Evolutionary conservation across 2,888 invertebrate genomes (phyloP).

Genomic region (Dicycla oo): DNA sequence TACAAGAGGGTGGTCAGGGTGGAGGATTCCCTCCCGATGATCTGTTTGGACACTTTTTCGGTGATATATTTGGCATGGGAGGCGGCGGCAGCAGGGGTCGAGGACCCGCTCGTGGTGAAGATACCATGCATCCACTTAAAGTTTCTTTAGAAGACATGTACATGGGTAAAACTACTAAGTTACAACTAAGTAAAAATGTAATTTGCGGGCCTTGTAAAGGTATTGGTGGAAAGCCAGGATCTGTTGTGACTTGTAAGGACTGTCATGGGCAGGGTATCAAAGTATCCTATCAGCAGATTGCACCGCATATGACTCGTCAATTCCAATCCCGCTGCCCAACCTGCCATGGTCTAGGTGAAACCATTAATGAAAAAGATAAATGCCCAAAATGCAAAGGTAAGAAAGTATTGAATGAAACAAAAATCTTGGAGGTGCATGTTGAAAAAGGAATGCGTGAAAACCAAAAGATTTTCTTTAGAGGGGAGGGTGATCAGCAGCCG

Average conservation of each 20-base stretch:
- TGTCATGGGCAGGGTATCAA: conserved; percentile 95
- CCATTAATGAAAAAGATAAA: conserved; percentile 95
- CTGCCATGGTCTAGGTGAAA: conserved; percentile 93
- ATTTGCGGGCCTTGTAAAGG: conserved; percentile 95
- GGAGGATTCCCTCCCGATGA: conserved; percentile 91
- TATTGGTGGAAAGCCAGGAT: conserved; percentile 93
- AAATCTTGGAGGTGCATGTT: conserved; percentile 96
- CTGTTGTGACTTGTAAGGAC: conserved; percentile 92
- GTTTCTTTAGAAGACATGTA: conserved; percentile 97
- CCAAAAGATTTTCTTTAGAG: conserved; percentile 95
- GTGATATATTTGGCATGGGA: conserved; percentile 92
- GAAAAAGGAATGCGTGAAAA: conserved; percentile 97
- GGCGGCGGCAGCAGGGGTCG: conserved; percentile 87
- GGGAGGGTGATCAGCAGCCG: conserved; percentile 97
- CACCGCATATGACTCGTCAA: conserved; percentile 92
- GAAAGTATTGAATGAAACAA: conserved; percentile 95
- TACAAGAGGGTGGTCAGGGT: conserved; percentile 94
- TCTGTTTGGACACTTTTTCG: conserved; percentile 92
- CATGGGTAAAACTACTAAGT: conserved; percentile 95
- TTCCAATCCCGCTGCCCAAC: conserved; percentile 91
- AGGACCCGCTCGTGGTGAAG: conserved; percentile 93
- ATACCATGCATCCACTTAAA: conserved; percentile 95
- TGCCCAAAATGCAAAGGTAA: conserved; percentile 96
- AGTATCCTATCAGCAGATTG: conserved; percentile 93
- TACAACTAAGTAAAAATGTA: conserved; percentile 95